Base-by-base conservation (phyloP, 2,113 vertebrate genomes). In the Apteryx mantelli region DNA sequence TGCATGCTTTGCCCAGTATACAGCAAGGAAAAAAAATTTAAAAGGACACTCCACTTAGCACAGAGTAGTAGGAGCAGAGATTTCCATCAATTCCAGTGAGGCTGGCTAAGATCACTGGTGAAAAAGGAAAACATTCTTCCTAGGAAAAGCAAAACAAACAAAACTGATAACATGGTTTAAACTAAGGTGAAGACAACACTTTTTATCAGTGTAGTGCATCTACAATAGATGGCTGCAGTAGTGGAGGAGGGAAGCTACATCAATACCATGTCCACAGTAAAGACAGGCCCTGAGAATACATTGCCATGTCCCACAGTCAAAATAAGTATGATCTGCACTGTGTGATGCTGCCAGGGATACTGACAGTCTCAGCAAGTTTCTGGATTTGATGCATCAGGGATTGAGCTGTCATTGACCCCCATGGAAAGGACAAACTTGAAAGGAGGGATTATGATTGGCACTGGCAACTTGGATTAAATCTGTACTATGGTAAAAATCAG, bases 371-470 rank as follows among this genome's bases (percentile, higher is more conserved):
- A 97, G 95, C 92, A 97, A 97, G 55, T 97, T 94, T 97, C 90
- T 91, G 70, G 77, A 95, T 97, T 94, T 97, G 84, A 96, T 82
- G 86, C 60, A 96, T 96, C 96, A 96, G 89, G 82, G 80, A 79
- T 4, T 92, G 87, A 95, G 93, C 87, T 97, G 83, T 80, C 84
- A 81, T 65, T 94, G 92, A 95, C 60, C 56, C 89, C 96, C 76
- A 44, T 5, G 44, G 77, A 97, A 96, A 97, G 60, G 44, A 95
- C 85, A 98, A 95, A 95, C 66, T 63, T 92, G 95, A 97, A 97
- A 97, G 88, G 80, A 96, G 64, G 85, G 92, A 96, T 97, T 97
- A 97, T 18, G 40, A 91, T 34, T 82, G 93, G 95, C 95, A 96
- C 63, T 81, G 66, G 69, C 60, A 93, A 89, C 52, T 82, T 89